Conservation (phyloP, 2,888 invertebrate genomes). For the Heliconius aoede region DNA sequence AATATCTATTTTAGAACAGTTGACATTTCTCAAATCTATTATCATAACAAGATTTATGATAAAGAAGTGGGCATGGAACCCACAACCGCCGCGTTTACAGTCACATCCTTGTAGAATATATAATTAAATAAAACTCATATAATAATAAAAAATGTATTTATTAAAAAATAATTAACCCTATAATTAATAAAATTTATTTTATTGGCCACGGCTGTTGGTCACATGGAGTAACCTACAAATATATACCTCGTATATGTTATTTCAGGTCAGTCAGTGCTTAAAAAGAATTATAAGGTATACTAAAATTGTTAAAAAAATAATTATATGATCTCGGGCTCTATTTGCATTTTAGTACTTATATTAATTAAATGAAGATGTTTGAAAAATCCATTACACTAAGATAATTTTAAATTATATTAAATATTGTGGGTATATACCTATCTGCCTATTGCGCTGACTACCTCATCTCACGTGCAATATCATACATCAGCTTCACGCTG, state of each 20-base stretch:
- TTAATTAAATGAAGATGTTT: neutral
- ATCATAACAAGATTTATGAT: neutral
- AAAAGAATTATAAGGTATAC: neutral
- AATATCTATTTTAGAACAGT: neutral
- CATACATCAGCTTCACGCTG: too few relatives aligned
- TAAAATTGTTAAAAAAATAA: neutral
- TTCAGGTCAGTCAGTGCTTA: neutral
- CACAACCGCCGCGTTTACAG: too few relatives aligned
- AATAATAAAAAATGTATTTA: slow-evolving; percentile 17
- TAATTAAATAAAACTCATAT: neutral
- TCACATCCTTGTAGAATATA: too few relatives aligned
- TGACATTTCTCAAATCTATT: slow-evolving; percentile 15
- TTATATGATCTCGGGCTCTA: neutral
- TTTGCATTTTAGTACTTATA: neutral
- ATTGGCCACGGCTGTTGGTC: slow-evolving; percentile 11
- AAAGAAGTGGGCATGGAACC: too few relatives aligned
- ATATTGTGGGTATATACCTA: neutral
- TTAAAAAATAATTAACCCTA: slow-evolving; percentile 13
- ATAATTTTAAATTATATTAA: neutral
- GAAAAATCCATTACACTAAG: neutral
- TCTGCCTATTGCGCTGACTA: neutral
- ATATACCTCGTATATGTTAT: neutral
- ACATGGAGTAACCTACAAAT: neutral
- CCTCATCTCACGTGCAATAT: neutral
- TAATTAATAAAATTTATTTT: slow-evolving; percentile 20